Evolutionary conservation across 1,140 invertebrate genomes (phyloP).

Genomic region (Platorchestia sp.): DNA sequence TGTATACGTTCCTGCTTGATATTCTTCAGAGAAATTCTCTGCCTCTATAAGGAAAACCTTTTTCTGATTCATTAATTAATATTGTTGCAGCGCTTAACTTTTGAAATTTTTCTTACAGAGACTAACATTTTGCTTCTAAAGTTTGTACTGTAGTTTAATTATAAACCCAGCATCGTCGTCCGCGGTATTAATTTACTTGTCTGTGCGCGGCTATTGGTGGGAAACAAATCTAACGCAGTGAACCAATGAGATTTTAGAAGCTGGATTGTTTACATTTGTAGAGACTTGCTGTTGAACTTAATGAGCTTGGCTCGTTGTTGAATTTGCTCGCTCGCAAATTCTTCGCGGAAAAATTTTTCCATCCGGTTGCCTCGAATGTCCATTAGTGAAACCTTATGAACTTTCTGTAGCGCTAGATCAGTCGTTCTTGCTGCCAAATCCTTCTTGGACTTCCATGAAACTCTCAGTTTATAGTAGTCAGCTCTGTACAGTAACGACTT

Average conservation of each 20-base stretch:
- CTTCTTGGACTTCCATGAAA: conserved; percentile 21
- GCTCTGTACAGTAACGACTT: background rate
- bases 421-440: conserved; percentile 16
- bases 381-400: background rate
- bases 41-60: too few species aligned
- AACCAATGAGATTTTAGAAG: background rate
- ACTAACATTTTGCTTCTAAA: background rate
- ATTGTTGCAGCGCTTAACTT: background rate
- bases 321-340: background rate
- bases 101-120: background rate
- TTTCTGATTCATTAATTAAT: background rate
- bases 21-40: too few species aligned
- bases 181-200: background rate
- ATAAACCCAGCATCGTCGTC: too few species aligned
- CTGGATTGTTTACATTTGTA: background rate
- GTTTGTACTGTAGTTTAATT: too few species aligned
- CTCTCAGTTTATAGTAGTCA: background rate
- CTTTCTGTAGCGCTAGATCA: background rate
- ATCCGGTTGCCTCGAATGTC: background rate
- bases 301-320: background rate
- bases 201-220: background rate
- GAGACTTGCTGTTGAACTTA: background rate
- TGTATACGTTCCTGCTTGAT: too few species aligned
- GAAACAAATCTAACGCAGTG: background rate
- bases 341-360: background rate